Percentiles rank a stretch among this genome's conserved stretches.
Conservation (phyloP, 1,140 invertebrate genomes). For the Anoplolepis gracilipes region DNA sequence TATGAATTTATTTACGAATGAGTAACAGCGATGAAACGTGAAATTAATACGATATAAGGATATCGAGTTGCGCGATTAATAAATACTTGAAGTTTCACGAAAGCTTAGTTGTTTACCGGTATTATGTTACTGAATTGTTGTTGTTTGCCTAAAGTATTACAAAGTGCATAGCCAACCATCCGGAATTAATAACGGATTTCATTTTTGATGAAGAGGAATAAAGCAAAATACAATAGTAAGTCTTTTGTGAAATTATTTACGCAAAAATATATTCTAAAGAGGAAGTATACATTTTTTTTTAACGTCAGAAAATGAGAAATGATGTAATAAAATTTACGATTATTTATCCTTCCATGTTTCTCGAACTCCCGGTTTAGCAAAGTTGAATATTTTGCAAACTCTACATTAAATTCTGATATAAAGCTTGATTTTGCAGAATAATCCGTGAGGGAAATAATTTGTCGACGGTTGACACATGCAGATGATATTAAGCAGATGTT, state of each 20-base stretch:
- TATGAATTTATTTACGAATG: conserved; percentile 9
- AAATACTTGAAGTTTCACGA: background rate
- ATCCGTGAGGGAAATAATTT: conserved; percentile 43
- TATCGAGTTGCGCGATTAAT: conserved; percentile 31
- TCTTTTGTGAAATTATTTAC: background rate
- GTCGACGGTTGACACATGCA: conserved; percentile 46
- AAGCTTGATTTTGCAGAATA: conserved; percentile 26
- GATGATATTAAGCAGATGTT: conserved; percentile 54
- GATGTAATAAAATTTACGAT: background rate
- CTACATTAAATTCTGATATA: background rate
- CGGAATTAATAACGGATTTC: background rate
- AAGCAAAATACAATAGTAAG: background rate
- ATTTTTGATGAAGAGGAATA: background rate
- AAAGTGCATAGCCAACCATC: background rate
- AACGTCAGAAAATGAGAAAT: background rate
- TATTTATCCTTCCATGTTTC: conserved; percentile 15
- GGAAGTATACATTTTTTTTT: background rate
- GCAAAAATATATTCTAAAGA: background rate
- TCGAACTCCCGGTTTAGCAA: background rate
- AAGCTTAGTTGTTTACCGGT: background rate
- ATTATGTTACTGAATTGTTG: background rate
- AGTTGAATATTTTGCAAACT: background rate
- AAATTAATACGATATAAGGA: conserved; percentile 17
- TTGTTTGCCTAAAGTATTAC: conserved; percentile 1
- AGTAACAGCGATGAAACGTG: background rate